Evolutionary conservation across 2,797 vertebrate genomes (phyloP).

Genomic region (Acridotheres tristis): DNA sequence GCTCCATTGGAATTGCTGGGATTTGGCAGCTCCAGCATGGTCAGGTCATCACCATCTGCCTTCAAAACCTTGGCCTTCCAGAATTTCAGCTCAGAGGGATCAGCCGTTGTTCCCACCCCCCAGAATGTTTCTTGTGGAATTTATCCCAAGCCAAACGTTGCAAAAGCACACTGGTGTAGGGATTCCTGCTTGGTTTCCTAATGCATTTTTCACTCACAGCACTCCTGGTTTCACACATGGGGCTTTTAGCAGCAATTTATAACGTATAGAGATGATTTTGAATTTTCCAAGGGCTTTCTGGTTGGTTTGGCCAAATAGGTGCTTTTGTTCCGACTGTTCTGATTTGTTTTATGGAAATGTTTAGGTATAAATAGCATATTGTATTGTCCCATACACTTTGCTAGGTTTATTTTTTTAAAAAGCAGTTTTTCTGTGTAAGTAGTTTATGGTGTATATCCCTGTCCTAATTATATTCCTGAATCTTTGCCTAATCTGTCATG

Average conservation of each 20-base stretch:
- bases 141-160: neutral
- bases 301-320: constrained; percentile 44
- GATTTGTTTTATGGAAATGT: neutral
- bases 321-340: neutral
- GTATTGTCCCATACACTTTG: neutral
- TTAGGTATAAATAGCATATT: neutral
- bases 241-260: neutral
- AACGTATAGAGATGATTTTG: rapidly evolving
- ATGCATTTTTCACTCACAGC: neutral
- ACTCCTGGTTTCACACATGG: neutral
- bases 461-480: neutral
- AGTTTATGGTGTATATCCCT: neutral
- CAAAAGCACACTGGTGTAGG: neutral
- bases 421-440: neutral
- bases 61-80: neutral
- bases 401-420: neutral
- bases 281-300: neutral
- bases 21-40: neutral
- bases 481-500: neutral
- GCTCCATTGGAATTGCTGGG: neutral
- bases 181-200: neutral
- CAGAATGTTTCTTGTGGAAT: neutral
- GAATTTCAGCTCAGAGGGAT: neutral
- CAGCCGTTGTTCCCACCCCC: neutral
- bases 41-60: neutral